Evolutionary conservation across 2,113 vertebrate genomes (phyloP), one percentile per base, ranked within the genome.

Genomic region (Sorex fumeus): DNA sequence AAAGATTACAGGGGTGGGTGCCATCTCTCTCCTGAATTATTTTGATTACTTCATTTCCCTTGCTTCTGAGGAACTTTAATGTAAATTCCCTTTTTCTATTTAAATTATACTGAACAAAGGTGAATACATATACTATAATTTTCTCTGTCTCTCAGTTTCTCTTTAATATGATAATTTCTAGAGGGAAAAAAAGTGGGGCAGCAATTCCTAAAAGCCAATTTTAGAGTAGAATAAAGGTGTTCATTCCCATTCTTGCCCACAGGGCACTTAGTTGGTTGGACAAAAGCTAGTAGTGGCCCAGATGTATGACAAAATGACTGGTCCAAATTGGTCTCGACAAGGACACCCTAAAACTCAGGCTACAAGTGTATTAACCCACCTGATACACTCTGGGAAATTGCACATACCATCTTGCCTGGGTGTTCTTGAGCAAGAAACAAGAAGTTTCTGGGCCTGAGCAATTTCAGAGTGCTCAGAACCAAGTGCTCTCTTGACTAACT

Each of bases 31-130:
- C 64, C 76, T 32, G 43, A 79, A 4, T 86, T 88, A 19, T 64
- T 75, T 25, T 81, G 28, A 45, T 57, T 69, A 27, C 0, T 83
- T n/a, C 47, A 62, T 83, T 95, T 70, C 11, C 72, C 84, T 87
- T 89, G 89, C 50, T 71, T 69, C 21, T 83, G 81, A 91, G 71
- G 66, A 93, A 78, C 23, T 89, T 92, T 84, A 88, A 92, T 15
- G 7, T 30, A 79, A 83, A 93, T 36, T 83, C 40, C 43, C 77
- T 91, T 30, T 84, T 91, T 78, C 87, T 83, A 83, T 87, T 90
- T 78, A 90, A 93, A 91, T 90, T 91, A 79, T 70, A 86, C 71
- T 82, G 95, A 92, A 10, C 69, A 36, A 93, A 13, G 13, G 2
- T 72, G 91, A 69, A 70, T 74, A 77, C 15, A 78, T 84, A 91